Conservation (phyloP, 2,113 vertebrate genomes). For the Marcusenius ussheri region DNA sequence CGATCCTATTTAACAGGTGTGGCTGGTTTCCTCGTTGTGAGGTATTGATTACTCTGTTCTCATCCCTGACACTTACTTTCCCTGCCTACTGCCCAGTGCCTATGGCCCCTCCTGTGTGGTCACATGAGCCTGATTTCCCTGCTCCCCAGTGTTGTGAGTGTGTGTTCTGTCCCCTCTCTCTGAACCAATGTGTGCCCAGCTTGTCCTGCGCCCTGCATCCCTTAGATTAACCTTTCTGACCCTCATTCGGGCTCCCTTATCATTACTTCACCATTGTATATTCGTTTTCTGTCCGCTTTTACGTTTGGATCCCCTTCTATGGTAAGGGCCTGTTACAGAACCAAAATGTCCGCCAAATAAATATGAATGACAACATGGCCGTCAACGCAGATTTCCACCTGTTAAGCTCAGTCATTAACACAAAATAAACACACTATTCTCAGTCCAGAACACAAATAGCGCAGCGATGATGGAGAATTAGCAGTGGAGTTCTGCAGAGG, state of each 20-base stretch:
- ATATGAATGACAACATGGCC: neutral
- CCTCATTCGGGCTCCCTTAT: neutral
- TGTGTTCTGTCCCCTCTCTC: neutral
- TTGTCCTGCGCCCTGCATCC: neutral
- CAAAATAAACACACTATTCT: neutral
- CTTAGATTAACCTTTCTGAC: neutral
- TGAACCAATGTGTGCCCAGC: neutral
- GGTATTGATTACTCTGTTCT: neutral
- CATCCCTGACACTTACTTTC: neutral
- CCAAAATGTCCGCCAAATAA: neutral
- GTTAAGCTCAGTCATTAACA: neutral
- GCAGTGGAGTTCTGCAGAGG: neutral
- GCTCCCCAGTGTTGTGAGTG: neutral
- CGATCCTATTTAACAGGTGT: neutral
- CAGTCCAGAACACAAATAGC: neutral
- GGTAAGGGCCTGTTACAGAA: neutral
- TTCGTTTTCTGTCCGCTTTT: neutral
- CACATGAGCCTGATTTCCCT: neutral
- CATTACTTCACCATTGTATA: neutral
- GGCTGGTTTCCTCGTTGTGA: neutral
- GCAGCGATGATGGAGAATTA: neutral
- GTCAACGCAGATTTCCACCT: neutral
- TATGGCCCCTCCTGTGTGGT: neutral
- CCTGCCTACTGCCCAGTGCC: neutral
- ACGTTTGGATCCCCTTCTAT: neutral